A percentile compares a stretch with the other conserved stretches of the same genome.
phyloP scores from a whole-genome alignment of 2,113 vertebrate species.

The Cheirogaleus medius region DNA sequence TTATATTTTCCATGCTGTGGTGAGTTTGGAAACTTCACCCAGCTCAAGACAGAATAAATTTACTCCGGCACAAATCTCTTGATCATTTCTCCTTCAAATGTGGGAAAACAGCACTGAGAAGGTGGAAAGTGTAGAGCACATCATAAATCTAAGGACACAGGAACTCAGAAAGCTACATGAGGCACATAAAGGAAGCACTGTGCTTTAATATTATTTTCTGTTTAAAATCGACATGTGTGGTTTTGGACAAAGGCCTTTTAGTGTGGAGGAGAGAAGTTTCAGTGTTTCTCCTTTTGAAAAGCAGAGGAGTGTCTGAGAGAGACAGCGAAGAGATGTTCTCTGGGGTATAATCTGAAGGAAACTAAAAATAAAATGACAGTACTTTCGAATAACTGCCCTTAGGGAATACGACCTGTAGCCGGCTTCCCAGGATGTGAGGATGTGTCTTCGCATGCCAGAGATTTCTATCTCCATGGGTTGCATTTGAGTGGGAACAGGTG shows the following conservation, averaged over 20 bases:
- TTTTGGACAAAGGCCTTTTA: conserved; percentile 89
- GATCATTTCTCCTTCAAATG: conserved; percentile 88
- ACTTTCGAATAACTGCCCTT: conserved; percentile 72
- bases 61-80: conserved; percentile 87
- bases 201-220: conserved; percentile 88
- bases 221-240: conserved; percentile 89
- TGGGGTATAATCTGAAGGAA: conserved; percentile 28
- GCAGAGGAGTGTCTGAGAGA: conserved; percentile 73
- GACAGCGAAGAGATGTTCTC: conserved; percentile 80
- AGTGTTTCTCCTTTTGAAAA: conserved; percentile 82
- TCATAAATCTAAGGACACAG: conserved; percentile 89
- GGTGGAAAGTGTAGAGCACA: conserved; percentile 86
- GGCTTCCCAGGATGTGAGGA: conserved; percentile 2
- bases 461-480: not conserved
- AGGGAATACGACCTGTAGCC: conserved; percentile 12
- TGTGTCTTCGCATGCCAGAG: not conserved
- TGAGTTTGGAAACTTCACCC: conserved; percentile 85
- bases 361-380: conserved; percentile 63
- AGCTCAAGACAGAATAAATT: conserved; percentile 88
- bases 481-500: conserved; percentile 73
- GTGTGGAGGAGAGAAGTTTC: conserved; percentile 85
- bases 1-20: conserved; percentile 88
- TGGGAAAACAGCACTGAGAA: conserved; percentile 86
- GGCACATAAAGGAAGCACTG: conserved; percentile 88
- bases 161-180: conserved; percentile 84